These are phyloP conservation scores for Tychaedon coryphoeus DNA, from an alignment of 2,113 vertebrate genomes.

Conservation along the genomic window DNA sequence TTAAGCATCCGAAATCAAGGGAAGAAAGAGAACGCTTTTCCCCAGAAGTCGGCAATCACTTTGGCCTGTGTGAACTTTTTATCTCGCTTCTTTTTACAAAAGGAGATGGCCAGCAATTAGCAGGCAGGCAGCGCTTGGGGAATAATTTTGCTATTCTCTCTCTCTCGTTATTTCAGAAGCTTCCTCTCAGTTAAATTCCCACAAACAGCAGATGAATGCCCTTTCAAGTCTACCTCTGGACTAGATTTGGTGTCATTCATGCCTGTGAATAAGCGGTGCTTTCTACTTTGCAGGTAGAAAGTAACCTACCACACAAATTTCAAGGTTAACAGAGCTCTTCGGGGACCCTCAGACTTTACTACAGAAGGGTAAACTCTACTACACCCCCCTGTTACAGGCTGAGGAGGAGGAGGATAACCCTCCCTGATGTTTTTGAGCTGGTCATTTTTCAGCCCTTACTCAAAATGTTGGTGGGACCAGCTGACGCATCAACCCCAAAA, in stretches of 20 bases:
- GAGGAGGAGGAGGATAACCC: not conserved
- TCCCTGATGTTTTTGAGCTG: not conserved
- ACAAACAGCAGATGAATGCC: not conserved
- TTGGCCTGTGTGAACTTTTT: not conserved
- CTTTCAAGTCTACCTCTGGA: slow-evolving; percentile 11
- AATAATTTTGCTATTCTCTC: not conserved
- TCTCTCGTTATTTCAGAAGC: not conserved
- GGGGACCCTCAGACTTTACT: not conserved
- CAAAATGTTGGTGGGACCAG: not conserved
- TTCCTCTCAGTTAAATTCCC: not conserved
- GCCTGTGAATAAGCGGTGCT: not conserved
- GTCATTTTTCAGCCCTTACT: not conserved
- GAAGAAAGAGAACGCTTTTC: not conserved
- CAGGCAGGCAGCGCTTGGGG: not conserved
- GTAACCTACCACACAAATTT: not conserved
- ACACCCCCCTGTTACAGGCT: fast-evolving
- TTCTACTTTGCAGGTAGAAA: not conserved
- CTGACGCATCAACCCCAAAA: not conserved
- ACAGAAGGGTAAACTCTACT: not conserved
- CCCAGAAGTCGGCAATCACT: not conserved
- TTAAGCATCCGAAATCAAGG: not conserved
- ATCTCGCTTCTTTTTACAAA: not conserved
- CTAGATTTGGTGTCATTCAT: not conserved
- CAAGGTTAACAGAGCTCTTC: not conserved
- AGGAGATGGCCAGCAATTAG: not conserved